A percentile compares a stretch with the other conserved stretches of the same genome.
Conservation (phyloP, 2,113 vertebrate genomes). For the Gallinago undulata region DNA sequence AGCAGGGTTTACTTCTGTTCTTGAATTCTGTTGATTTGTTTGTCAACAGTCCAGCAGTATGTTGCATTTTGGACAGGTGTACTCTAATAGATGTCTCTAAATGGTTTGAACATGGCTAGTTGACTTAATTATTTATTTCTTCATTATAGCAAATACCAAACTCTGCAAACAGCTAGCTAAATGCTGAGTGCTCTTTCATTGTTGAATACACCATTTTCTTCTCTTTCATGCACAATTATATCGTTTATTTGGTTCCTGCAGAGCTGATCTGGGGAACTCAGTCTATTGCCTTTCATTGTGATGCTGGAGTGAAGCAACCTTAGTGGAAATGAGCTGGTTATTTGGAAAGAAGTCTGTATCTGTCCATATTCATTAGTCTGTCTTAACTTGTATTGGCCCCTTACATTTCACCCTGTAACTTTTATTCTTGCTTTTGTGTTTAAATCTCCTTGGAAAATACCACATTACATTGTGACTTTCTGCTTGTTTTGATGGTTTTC, state of each 20-base stretch:
- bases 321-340: conserved; percentile 26
- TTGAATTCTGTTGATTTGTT: background rate
- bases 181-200: background rate
- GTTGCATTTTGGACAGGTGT: background rate
- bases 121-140: conserved; percentile 35
- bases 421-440: conserved; percentile 3
- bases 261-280: background rate
- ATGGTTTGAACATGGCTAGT: background rate
- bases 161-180: background rate
- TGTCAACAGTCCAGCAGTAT: background rate
- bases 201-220: background rate
- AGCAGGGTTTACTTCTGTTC: background rate
- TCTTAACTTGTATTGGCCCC: background rate
- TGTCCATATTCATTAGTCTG: conserved; percentile 10
- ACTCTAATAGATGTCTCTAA: background rate
- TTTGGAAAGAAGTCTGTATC: background rate
- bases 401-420: background rate
- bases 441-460: background rate
- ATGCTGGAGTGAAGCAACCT: background rate
- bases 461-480: background rate
- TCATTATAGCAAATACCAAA: background rate
- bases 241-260: conserved; percentile 15
- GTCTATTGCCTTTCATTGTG: conserved; percentile 12
- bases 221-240: conserved; percentile 9
- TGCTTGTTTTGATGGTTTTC: background rate